phyloP scores from a whole-genome alignment of 2,888 invertebrate genomes.

The Tenthredo scrophulariae region DNA sequence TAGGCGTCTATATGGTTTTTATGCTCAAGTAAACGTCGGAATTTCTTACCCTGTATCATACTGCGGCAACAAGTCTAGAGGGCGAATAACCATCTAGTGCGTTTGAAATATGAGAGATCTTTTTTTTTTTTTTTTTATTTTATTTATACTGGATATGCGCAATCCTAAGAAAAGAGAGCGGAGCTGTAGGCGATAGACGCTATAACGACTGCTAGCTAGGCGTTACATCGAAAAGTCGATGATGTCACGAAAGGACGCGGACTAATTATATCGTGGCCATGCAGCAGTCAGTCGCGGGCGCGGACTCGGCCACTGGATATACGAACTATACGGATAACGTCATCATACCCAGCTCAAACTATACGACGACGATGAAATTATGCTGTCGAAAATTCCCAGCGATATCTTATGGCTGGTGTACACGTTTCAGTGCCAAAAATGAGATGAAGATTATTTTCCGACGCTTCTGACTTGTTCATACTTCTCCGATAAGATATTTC shows the following conservation, averaged over 20 bases:
- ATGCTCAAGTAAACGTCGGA: not conserved
- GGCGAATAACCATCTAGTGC: not conserved
- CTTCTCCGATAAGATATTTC: not conserved
- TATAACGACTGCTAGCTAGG: no score
- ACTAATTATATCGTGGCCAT: constrained; percentile 46
- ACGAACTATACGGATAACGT: not conserved
- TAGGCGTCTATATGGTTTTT: not conserved
- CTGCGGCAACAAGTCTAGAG: not conserved
- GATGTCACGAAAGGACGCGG: constrained; percentile 48
- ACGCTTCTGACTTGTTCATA: not conserved
- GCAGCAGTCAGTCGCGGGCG: constrained; percentile 26
- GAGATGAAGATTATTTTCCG: not conserved
- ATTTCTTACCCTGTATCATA: not conserved
- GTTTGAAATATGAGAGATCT: not conserved
- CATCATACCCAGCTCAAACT: not conserved
- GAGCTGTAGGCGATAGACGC: not conserved
- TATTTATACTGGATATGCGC: constrained; percentile 2
- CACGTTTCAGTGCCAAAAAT: not conserved
- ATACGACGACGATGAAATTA: not conserved
- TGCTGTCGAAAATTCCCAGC: not conserved
- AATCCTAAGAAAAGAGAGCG: not conserved
- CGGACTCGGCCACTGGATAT: constrained; percentile 1
- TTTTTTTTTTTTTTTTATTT: not conserved
- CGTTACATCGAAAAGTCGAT: constrained; percentile 44
- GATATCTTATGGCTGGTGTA: not conserved